Evolutionary conservation across 2,888 invertebrate species (phyloP).

Genomic region (Nycteola revayana): DNA sequence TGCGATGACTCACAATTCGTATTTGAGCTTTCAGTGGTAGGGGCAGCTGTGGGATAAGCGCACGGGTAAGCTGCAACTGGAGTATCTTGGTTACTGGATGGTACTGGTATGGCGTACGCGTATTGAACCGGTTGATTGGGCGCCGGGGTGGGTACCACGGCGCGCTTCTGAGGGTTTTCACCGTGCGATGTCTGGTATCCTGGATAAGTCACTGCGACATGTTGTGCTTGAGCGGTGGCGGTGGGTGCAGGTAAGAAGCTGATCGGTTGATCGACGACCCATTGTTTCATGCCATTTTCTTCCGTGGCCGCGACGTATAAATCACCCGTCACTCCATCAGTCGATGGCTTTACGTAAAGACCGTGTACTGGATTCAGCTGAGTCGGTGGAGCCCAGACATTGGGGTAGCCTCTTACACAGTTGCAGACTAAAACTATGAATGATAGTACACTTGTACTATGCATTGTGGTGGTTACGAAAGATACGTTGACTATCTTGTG

Average conservation of each 20-base stretch:
- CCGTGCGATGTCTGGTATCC: conserved; percentile 37
- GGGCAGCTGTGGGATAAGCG: conserved; percentile 35
- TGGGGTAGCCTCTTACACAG: conserved; percentile 39
- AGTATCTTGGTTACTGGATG: conserved; percentile 27
- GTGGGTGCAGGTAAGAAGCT: conserved; percentile 50
- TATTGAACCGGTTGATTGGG: conserved; percentile 53
- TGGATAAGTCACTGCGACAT: conserved; percentile 38
- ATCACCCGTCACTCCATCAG: conserved; percentile 68
- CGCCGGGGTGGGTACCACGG: conserved; percentile 45
- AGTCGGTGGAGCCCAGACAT: conserved; percentile 33
- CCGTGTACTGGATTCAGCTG: conserved; percentile 68
- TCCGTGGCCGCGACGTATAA: conserved; percentile 73
- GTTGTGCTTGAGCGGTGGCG: conserved; percentile 37
- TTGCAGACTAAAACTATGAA: conserved; percentile 18
- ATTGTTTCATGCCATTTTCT: conserved; percentile 63
- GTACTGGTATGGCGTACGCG: conserved; percentile 50
- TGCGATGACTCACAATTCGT: conserved; percentile 38
- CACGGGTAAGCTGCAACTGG: conserved; percentile 46
- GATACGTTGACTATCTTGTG: background rate
- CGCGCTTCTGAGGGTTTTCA: conserved; percentile 53
- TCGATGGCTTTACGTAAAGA: conserved; percentile 66
- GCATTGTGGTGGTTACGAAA: conserved; percentile 11
- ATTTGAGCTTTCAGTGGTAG: conserved; percentile 34
- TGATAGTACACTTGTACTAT: conserved; percentile 7
- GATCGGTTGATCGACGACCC: conserved; percentile 66